These are phyloP conservation scores for Agelastica alni DNA, from an alignment of 2,888 invertebrate species.

Conservation along the genomic window DNA sequence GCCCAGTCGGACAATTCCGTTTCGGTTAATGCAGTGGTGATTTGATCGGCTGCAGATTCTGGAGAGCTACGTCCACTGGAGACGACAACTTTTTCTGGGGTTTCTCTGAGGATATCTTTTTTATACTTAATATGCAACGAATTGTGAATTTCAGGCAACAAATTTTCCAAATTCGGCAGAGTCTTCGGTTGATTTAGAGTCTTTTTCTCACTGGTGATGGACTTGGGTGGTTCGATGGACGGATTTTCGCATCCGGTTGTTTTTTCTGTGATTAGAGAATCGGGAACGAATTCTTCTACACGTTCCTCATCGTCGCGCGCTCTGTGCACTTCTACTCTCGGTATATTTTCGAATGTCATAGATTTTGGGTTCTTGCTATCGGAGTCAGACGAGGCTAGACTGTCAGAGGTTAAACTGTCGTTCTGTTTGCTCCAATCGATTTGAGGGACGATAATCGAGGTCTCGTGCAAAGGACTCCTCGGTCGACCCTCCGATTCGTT, in stretches of 20 bases:
- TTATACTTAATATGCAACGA: slow-evolving; percentile 43
- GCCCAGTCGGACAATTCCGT: slow-evolving; percentile 92
- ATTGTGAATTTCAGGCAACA: slow-evolving; percentile 46
- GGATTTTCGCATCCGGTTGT: slow-evolving; percentile 9
- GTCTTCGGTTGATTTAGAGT: slow-evolving; percentile 54
- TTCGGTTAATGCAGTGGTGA: slow-evolving; percentile 77
- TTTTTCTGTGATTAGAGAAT: slow-evolving; percentile 40
- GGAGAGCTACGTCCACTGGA: slow-evolving; percentile 59
- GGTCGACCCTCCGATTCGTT: slow-evolving; percentile 59
- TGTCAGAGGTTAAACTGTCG: slow-evolving; percentile 61
- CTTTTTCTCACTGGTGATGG: slow-evolving; percentile 53
- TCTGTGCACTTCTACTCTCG: slow-evolving; percentile 46
- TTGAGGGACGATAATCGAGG: slow-evolving; percentile 67
- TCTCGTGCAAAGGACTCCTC: slow-evolving; percentile 68
- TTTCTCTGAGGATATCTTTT: slow-evolving; percentile 9
- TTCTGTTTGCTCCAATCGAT: slow-evolving; percentile 61
- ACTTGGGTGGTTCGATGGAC: slow-evolving; percentile 45
- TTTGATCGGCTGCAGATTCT: slow-evolving; percentile 69
- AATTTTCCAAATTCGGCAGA: slow-evolving; percentile 47
- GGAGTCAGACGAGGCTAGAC: slow-evolving; percentile 56
- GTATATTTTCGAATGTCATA: slow-evolving; percentile 41
- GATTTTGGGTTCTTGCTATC: slow-evolving; percentile 42
- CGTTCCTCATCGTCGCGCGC: slow-evolving; percentile 56
- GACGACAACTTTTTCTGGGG: slow-evolving; percentile 33
- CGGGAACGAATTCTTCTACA: slow-evolving; percentile 50